Conservation (phyloP, 2,797 vertebrate species). For the Pseudocheirus occidentalis region DNA sequence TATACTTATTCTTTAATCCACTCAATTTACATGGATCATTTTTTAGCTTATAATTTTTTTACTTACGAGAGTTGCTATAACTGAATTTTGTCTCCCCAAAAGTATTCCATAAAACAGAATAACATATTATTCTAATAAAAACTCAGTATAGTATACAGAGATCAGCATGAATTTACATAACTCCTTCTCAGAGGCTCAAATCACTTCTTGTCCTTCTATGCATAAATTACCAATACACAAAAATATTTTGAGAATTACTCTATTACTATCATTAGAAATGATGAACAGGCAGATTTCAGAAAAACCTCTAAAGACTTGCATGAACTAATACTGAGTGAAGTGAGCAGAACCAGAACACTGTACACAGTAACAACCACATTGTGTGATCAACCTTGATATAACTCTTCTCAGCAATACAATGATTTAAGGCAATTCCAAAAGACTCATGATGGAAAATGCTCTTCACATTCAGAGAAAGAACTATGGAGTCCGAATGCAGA, state of each 20-base stretch:
- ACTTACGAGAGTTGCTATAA: constrained; percentile 62
- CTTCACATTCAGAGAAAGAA: no score
- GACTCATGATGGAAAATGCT: no score
- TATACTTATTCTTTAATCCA: constrained; percentile 11
- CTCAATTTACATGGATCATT: not conserved
- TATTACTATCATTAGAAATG: not conserved
- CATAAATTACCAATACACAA: not conserved
- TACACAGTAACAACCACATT: no score
- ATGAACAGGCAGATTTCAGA: no score
- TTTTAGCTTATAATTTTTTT: constrained; percentile 44
- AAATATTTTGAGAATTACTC: constrained; percentile 23
- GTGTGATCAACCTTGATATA: no score
- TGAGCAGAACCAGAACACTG: no score
- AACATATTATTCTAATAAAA: constrained; percentile 62
- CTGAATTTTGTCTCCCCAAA: constrained; percentile 53
- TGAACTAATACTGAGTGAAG: no score
- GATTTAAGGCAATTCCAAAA: no score
- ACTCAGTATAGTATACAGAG: constrained; percentile 46
- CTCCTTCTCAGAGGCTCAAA: not conserved
- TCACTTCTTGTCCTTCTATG: not conserved
- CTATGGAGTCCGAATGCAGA: no score
- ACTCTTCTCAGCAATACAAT: no score
- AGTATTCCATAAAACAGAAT: constrained; percentile 64
- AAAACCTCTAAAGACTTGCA: no score
- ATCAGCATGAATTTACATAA: constrained; percentile 6